phyloP scores from a whole-genome alignment of 64 coral and sea anemone species.

The Catalaphyllia jardinei region DNA sequence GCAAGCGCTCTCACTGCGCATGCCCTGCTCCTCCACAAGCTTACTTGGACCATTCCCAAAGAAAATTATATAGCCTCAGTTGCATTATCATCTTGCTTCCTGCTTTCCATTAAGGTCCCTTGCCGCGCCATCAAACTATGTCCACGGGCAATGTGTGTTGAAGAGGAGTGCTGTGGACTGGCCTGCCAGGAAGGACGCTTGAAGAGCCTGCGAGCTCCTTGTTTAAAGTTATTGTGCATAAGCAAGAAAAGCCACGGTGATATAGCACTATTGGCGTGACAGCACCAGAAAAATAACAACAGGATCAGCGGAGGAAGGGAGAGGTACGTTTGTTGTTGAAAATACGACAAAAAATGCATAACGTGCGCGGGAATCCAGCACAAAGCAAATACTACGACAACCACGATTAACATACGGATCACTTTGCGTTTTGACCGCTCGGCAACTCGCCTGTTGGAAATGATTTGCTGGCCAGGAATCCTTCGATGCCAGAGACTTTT shows the following conservation, averaged over 20 bases:
- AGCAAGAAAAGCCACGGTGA: slow-evolving; percentile 75
- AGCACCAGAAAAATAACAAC: slow-evolving; percentile 72
- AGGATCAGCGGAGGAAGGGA: slow-evolving; percentile 32
- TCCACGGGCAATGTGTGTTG: neutral
- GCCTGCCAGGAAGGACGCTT: neutral
- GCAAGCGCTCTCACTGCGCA: too few relatives aligned
- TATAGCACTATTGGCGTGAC: slow-evolving; percentile 74
- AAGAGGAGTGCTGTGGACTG: neutral
- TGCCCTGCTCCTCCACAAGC: too few relatives aligned
- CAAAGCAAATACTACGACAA: slow-evolving; percentile 69
- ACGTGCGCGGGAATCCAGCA: slow-evolving; percentile 77
- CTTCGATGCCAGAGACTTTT: slow-evolving; percentile 73
- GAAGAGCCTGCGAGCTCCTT: slow-evolving; percentile 31
- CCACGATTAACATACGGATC: slow-evolving; percentile 77
- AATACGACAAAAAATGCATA: slow-evolving; percentile 79
- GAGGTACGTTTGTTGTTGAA: slow-evolving; percentile 19
- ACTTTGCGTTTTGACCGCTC: slow-evolving; percentile 76
- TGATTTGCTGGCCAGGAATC: slow-evolving; percentile 66
- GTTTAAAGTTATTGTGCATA: slow-evolving; percentile 65
- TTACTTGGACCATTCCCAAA: neutral
- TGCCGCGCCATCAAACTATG: neutral
- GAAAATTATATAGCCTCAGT: neutral
- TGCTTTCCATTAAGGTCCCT: neutral
- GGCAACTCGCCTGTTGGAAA: slow-evolving; percentile 56
- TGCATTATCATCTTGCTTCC: neutral